These are phyloP conservation scores for Octodon degus DNA, from an alignment of 2,113 vertebrate genomes.

Conservation along the genomic window DNA sequence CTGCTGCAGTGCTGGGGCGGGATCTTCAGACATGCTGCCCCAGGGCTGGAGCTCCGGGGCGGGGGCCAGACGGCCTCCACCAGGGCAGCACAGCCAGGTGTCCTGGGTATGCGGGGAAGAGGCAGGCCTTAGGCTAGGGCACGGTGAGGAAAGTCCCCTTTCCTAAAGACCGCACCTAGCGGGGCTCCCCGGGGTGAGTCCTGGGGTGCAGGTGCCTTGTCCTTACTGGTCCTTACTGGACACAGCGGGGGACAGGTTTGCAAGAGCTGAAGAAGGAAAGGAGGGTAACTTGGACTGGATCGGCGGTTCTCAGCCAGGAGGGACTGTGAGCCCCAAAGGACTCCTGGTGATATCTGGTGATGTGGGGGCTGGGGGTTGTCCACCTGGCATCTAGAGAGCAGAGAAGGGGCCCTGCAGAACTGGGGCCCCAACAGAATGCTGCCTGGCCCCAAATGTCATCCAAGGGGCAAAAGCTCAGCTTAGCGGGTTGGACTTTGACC, in stretches of 20 bases:
- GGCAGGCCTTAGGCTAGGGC: background rate
- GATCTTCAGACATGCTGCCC: background rate
- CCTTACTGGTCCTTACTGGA: background rate
- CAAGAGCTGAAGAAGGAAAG: background rate
- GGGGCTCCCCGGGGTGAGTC: background rate
- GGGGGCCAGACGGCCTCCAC: background rate
- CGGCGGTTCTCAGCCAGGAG: background rate
- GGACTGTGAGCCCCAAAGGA: background rate
- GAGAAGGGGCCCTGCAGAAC: background rate
- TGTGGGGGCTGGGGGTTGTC: background rate
- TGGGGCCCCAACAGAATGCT: background rate
- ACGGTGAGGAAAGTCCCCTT: background rate
- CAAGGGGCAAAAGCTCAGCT: background rate
- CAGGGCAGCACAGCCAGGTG: background rate
- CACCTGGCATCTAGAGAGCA: background rate
- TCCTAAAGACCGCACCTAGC: background rate
- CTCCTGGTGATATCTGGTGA: background rate
- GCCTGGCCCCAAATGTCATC: background rate
- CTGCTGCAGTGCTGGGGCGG: background rate
- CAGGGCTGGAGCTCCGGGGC: background rate
- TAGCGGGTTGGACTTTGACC: background rate
- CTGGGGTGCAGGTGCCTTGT: background rate
- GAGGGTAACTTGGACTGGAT: background rate
- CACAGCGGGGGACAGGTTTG: background rate
- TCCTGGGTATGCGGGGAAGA: background rate